Percentiles rank a stretch among this genome's conserved stretches.
Conservation (phyloP, 2,888 invertebrate genomes). For the Steromphala cineraria region DNA sequence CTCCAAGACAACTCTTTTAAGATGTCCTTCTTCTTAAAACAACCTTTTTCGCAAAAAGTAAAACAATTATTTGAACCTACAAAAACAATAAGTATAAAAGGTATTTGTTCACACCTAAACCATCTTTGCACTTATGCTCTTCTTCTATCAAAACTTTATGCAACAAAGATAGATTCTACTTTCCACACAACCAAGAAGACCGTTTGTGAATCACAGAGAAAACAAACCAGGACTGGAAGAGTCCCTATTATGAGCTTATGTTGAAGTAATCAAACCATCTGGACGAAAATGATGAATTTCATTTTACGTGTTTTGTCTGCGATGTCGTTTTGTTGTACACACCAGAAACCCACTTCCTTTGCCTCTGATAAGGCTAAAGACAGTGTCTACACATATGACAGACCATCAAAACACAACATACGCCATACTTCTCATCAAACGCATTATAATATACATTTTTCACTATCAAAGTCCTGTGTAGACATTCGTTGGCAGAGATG, state of each 20-base stretch:
- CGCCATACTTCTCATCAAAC: background rate
- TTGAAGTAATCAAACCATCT: background rate
- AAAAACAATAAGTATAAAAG: no score
- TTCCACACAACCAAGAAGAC: no score
- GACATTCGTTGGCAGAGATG: background rate
- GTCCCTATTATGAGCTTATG: background rate
- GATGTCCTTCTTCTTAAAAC: no score
- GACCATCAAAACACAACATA: background rate
- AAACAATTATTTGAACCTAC: no score
- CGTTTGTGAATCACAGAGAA: no score
- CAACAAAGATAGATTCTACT: no score
- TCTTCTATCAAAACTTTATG: no score
- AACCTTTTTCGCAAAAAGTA: no score
- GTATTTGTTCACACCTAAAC: no score
- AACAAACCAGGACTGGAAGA: background rate
- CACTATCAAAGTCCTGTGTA: conserved; percentile 1
- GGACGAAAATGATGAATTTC: conserved; percentile 4
- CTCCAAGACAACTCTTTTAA: no score
- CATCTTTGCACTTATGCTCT: no score
- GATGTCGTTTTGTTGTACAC: conserved; percentile 8
- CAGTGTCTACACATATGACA: background rate
- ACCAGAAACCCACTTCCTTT: background rate
- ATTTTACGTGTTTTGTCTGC: conserved; percentile 12
- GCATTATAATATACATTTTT: conserved; percentile 8
- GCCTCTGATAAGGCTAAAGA: background rate